Evolutionary conservation across 2,797 vertebrate genomes (phyloP), one percentile per base, ranked within the genome.

Genomic region (Loriculus beryllinus): DNA sequence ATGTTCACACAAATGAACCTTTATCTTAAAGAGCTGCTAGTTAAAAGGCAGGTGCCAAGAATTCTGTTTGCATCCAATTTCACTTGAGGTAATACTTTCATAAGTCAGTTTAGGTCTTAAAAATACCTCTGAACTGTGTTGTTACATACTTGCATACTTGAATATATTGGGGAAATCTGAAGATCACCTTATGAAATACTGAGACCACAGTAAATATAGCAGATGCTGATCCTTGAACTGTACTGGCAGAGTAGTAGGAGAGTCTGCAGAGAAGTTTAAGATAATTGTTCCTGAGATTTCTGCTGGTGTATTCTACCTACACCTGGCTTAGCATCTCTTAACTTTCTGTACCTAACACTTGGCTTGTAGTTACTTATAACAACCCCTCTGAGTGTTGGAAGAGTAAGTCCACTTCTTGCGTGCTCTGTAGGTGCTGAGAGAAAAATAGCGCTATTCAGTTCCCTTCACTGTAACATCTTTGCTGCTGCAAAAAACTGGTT

Each of bases 391-490:
- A 39, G 18, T 86, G 26, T 21, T 76, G 47, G 15, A 54, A 37
- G 62, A 57, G 14, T 5, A 8, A 8, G 5, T 59, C 1, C 0
- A 0, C 91, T 78, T 72, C 29, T 9, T 5, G 4, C 7, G 11
- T 77, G 35, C 80, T 64, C 15, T 64, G 15, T 70, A 37, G 52
- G n/a, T 75, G 26, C 39, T 75, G 57, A 57, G 25, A 49, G 29
- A 29, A 59, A 33, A 76, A 49, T 20, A 11, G 7, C 23, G 18
- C n/a, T 60, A 1, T 3, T 7, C 15, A 2, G 7, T 68, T 94
- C 22, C 20, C 25, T 75, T 78, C 9, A 1, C 37, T 87, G 45
- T 51, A 39, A 8, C 4, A 1, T 72, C 47, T 72, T 68, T 45
- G 16, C 43, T 69, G 21, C 49, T 74, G 29, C 21, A 35, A 19